Base-by-base conservation (phyloP, 2,797 vertebrate species). In the Nannoperca obscura region DNA sequence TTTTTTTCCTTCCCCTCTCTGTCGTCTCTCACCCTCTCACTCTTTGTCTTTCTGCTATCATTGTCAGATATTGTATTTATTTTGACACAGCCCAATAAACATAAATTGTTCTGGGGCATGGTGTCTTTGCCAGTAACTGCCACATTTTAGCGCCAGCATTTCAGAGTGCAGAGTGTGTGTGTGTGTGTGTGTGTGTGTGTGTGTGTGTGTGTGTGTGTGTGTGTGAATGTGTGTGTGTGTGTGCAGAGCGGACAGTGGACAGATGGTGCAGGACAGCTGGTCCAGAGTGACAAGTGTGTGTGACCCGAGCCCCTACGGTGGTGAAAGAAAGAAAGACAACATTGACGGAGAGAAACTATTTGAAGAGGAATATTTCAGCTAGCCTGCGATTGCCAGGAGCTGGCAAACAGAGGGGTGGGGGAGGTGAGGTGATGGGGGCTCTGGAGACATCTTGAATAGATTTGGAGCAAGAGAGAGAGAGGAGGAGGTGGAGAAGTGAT, bases 261-360 rank as follows among this genome's bases (percentile, higher is more conserved):
- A 95, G 95, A 96, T 96, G 94, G 94, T 88, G 88, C 86, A 76
- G 88, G 94, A 94, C 94, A 95, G 94, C 94, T 95, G 95, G 92
- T 93, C 90, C 91, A 76, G 90, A 94, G 93, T 94, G 91, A 93
- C 93, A 92, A 94, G 94, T 94, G 93, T 93, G 92, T 93, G 94
- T 92, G 94, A 95, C 94, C 92, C 86, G 84, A 92, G 94, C 86
- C 86, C 91, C 80, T 75, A 71, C 80, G 82, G 93, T 91, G 92
- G 89, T 92, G 94, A 94, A 93, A 94, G 93, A 94, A 94, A 94
- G 94, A 95, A 95, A 95, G 94, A 95, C 94, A 95, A 95, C 95
- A 93, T 95, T 95, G 93, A 95, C 90, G 84, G 89, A 94, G 92
- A 86, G 93, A 91, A 95, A 94, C 89, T 95, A 93, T 95, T 95